Evolutionary conservation across 2,888 invertebrate species (phyloP).

Genomic region (Drosophila longiperda): DNA sequence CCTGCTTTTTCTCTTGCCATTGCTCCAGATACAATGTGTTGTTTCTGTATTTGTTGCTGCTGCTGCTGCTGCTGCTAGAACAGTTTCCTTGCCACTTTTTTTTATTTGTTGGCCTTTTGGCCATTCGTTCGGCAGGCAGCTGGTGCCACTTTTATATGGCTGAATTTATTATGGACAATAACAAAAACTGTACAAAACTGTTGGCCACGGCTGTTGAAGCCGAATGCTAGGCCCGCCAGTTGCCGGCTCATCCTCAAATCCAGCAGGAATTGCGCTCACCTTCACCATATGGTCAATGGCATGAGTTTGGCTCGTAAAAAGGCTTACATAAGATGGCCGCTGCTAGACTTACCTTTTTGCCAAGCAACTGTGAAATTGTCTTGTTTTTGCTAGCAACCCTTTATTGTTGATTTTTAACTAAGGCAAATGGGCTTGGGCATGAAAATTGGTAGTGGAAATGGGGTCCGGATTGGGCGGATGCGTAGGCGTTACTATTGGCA

Average conservation of each 20-base stretch:
- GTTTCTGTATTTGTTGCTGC: slow-evolving; percentile 30
- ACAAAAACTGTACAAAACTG: slow-evolving; percentile 64
- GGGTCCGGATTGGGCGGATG: not conserved
- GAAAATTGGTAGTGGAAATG: not conserved
- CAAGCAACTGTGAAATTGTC: slow-evolving; percentile 78
- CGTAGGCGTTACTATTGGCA: slow-evolving; percentile 17
- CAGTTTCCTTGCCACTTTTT: slow-evolving; percentile 59
- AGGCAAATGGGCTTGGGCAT: slow-evolving; percentile 30
- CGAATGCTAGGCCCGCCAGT: slow-evolving; percentile 32
- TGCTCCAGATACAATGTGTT: slow-evolving; percentile 36
- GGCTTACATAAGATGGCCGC: slow-evolving; percentile 65
- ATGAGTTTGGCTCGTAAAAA: slow-evolving; percentile 76
- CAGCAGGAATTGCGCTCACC: slow-evolving; percentile 64
- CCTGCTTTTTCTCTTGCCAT: slow-evolving; percentile 34
- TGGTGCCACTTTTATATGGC: slow-evolving; percentile 78
- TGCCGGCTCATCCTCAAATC: slow-evolving; percentile 57
- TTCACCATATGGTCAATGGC: slow-evolving; percentile 77
- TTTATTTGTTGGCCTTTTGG: slow-evolving; percentile 64
- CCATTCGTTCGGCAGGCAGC: slow-evolving; percentile 63
- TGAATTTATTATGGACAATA: slow-evolving; percentile 78
- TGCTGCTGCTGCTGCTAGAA: slow-evolving; percentile 41
- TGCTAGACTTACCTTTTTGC: slow-evolving; percentile 68
- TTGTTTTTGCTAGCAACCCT: slow-evolving; percentile 71
- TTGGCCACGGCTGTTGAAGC: slow-evolving; percentile 28
- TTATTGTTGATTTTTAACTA: slow-evolving; percentile 66